These are phyloP conservation scores for Protomyctophum bolini DNA, from an alignment of 2,113 vertebrate species.

Conservation along the genomic window DNA sequence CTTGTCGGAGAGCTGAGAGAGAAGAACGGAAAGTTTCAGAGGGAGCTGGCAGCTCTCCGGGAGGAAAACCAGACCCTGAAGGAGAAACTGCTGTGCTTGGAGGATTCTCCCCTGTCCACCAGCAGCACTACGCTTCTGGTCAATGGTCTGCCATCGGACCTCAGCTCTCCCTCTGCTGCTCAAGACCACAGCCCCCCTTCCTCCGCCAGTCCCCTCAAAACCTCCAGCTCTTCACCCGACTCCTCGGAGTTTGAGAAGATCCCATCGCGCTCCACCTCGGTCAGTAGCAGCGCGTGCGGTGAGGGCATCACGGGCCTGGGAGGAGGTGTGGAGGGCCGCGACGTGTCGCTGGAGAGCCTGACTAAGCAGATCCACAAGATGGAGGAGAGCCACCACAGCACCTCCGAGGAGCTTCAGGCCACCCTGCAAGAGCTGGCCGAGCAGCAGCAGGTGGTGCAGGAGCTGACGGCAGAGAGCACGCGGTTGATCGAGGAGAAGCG, in stretches of 20 bases:
- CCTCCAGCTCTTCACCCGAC: slow-evolving; percentile 86
- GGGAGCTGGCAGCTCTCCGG: slow-evolving; percentile 83
- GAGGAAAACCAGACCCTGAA: slow-evolving; percentile 91
- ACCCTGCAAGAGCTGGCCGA: slow-evolving; percentile 93
- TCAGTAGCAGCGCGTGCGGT: slow-evolving; percentile 72
- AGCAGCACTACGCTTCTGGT: slow-evolving; percentile 65
- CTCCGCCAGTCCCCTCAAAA: slow-evolving; percentile 68
- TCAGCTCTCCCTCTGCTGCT: slow-evolving; percentile 14
- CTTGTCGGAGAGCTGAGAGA: slow-evolving; percentile 85
- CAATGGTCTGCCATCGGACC: slow-evolving; percentile 66
- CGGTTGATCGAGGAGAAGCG: slow-evolving; percentile 89
- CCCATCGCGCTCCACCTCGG: slow-evolving; percentile 83
- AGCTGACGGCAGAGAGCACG: slow-evolving; percentile 93
- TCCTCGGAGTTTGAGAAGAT: slow-evolving; percentile 92
- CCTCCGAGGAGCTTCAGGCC: slow-evolving; percentile 92
- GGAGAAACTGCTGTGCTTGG: slow-evolving; percentile 85
- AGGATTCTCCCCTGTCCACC: slow-evolving; percentile 80
- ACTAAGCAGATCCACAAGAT: slow-evolving; percentile 92
- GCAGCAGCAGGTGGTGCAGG: slow-evolving; percentile 95
- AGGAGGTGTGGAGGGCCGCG: slow-evolving; percentile 51
- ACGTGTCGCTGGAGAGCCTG: slow-evolving; percentile 86
- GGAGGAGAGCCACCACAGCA: slow-evolving; percentile 97
- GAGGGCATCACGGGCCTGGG: slow-evolving; percentile 64
- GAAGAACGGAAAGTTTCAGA: slow-evolving; percentile 88
- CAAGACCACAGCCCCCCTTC: slow-evolving; percentile 44